Evolutionary conservation across 2,113 vertebrate species (phyloP), one percentile per base, ranked within the genome.

Genomic region (Cromileptes altivelis): DNA sequence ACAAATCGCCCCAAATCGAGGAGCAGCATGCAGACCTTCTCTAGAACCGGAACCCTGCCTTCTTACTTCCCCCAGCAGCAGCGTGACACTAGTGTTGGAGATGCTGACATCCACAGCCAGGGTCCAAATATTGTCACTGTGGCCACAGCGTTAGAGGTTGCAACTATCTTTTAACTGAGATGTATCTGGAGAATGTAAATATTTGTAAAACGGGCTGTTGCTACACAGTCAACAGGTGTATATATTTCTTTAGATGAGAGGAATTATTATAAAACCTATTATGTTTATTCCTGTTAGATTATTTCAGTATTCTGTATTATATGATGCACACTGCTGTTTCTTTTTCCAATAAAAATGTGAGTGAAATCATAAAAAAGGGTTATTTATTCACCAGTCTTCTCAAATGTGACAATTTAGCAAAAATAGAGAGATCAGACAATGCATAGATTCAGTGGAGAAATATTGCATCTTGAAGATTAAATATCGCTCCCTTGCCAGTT

Each of bases 81-180:
- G 23, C 73, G 49, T 1, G 70, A 89, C 13, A 33, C 53, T 8
- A 57, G 1, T 10, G 61, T 30, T 5, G 72, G 30, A n/a, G 80
- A 27, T 3, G 5, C 82, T 30, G 17, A 79, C 14, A 71, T 62
- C 12, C 80, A 60, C 6, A 81, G 80, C 21, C 84, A 86, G 19
- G 78, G 50, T 71, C 90, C 87, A 19, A 79, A 84, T 49, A 77
- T 87, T 70, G 82, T 91, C 12, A 89, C 91, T 0, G 84, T 93
- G 17, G 75, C 93, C 12, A 87, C 91, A 0, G 75, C 75, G 9
- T 63, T 79, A 23, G 94, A 95, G 60, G 92, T 95, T 53, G 95
- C 95, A 21, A 95, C 95, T 10, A 92, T 94, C 21, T 95, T 95
- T 90, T 95, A 92, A 92, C 53, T 55, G 6, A 73, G 11, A 33